phyloP scores from a whole-genome alignment of 2,888 invertebrate genomes.

The Clistopyga incitator region DNA sequence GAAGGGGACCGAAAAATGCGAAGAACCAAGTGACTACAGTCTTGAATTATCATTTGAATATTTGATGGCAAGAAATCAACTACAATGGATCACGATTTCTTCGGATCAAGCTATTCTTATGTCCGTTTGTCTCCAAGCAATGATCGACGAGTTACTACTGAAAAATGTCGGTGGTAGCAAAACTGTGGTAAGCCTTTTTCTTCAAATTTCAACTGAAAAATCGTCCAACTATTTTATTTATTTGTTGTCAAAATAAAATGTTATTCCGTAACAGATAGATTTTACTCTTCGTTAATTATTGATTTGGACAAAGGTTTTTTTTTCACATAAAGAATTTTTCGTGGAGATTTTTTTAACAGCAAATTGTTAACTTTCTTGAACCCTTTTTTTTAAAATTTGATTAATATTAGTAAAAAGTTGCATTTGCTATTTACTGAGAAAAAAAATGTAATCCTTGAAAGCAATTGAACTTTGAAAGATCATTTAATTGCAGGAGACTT shows the following conservation, averaged over 20 bases:
- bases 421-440: too few species aligned
- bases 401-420: too few species aligned
- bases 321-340: too few species aligned
- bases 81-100: slow-evolving; percentile 96
- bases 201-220: neutral
- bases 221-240: neutral
- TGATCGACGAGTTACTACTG: slow-evolving; percentile 96
- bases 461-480: neutral
- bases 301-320: too few species aligned
- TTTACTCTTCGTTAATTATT: too few species aligned
- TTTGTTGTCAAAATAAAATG: too few species aligned
- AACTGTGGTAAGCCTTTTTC: slow-evolving; percentile 77
- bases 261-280: too few species aligned
- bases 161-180: slow-evolving; percentile 88
- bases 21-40: slow-evolving; percentile 77
- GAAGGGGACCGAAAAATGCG: slow-evolving; percentile 72
- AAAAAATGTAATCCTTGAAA: too few species aligned
- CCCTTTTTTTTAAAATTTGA: too few species aligned
- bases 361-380: too few species aligned
- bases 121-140: slow-evolving; percentile 97
- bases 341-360: too few species aligned
- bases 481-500: slow-evolving; percentile 72
- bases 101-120: slow-evolving; percentile 97
- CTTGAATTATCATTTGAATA: slow-evolving; percentile 98
- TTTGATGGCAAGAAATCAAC: slow-evolving; percentile 94